Base-by-base conservation (phyloP, 1,140 invertebrate genomes). In the Drosophila prosaltans region DNA sequence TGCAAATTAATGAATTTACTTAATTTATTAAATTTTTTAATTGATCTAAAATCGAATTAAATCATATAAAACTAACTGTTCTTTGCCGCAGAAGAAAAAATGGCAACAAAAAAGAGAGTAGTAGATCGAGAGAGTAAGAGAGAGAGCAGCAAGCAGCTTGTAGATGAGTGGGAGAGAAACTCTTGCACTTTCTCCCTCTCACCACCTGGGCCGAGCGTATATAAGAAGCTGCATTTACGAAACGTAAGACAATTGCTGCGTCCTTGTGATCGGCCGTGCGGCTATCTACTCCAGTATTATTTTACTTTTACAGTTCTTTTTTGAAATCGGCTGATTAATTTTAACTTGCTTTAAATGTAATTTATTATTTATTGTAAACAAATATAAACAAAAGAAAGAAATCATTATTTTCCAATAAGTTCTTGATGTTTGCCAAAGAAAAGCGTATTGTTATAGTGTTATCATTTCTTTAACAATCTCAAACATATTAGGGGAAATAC, bases 231-330 rank as follows among this genome's bases (percentile, higher is more conserved):
- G 7, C 45, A 10, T 10, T 9, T 0, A 6, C 45, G 10, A 8
- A 51, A 1, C 0, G 45, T 7, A 51, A 51, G 45, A 2, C 45
- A 51, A 26, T 51, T 51, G 45, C 45, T 51, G 45, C 45, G 45
- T 51, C 26, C 45, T 51, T 24, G 21, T 9, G 45, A 51, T 51
- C 45, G 45, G 45, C 26, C 45, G 45, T 51, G 45, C 45, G 21
- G 45, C 45, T 51, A 9, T 10, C 3, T 51, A 8, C 3, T 51
- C 45, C 45, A 10, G 45, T 26, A 1, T 2, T 7, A 1, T 45
- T n/a, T 45, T 45, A 30, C 28, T 30, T 30, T 36, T 36, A 36
- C 32, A 36, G 32, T 30, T 30, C 16, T 16, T 16, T 16, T 16
- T 16, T 16, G 16, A 16, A 16, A 16, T 16, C 16, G 16, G 16